phyloP scores from a whole-genome alignment of 2,113 vertebrate genomes.

The Sapajus apella region DNA sequence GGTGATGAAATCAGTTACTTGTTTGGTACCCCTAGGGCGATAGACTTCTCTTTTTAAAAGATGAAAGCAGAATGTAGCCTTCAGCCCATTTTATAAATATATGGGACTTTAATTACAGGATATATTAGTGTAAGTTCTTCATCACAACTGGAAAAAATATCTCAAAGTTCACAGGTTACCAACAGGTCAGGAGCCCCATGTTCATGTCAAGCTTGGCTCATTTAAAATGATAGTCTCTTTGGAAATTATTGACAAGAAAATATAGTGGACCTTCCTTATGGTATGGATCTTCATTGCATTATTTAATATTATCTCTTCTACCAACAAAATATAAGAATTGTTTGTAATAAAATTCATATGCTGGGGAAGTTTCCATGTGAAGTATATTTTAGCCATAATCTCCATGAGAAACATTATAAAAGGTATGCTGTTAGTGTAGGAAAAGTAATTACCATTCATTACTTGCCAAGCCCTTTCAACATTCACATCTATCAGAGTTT shows the following conservation, averaged over 20 bases:
- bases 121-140: slow-evolving; percentile 16
- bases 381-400: slow-evolving; percentile 21
- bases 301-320: neutral
- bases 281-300: neutral
- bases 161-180: slow-evolving; percentile 18
- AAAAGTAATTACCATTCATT: slow-evolving; percentile 12
- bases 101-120: neutral
- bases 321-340: slow-evolving; percentile 38
- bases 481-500: slow-evolving; percentile 36
- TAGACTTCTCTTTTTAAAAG: slow-evolving; percentile 26
- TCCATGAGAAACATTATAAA: neutral
- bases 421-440: neutral
- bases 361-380: slow-evolving; percentile 27
- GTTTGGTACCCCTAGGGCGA: neutral
- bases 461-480: neutral
- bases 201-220: neutral
- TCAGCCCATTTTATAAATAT: neutral
- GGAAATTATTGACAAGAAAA: slow-evolving; percentile 15
- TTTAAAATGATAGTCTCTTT: slow-evolving; percentile 44
- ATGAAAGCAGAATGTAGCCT: neutral
- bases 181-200: neutral
- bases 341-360: slow-evolving; percentile 44
- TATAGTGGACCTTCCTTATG: neutral
- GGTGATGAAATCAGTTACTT: neutral
- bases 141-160: slow-evolving; percentile 25